Conservation (phyloP, 2,888 invertebrate genomes). For the Philaethria dido region DNA sequence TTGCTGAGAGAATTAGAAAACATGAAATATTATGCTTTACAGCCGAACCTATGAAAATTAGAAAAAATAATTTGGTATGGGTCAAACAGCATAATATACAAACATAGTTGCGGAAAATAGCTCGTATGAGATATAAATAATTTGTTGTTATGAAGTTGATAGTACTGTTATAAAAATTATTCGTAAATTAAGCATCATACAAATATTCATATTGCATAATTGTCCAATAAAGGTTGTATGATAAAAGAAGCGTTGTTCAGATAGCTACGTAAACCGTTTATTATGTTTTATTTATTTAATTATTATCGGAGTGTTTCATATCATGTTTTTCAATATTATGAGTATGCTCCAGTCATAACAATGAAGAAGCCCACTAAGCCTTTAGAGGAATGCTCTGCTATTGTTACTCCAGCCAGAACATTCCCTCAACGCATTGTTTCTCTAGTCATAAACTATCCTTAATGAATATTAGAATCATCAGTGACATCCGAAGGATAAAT, state of each 20-base stretch:
- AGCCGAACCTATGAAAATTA: too few relatives aligned
- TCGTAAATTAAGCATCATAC: not conserved
- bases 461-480: constrained; percentile 18
- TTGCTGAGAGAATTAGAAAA: too few relatives aligned
- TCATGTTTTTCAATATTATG: constrained; percentile 14
- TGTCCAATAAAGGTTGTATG: not conserved
- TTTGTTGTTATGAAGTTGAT: too few relatives aligned
- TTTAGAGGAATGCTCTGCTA: constrained; percentile 15
- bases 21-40: too few relatives aligned
- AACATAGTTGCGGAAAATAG: too few relatives aligned
- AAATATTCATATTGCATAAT: constrained; percentile 3
- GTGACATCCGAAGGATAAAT: not conserved
- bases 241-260: not conserved
- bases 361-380: constrained; percentile 1
- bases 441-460: constrained; percentile 7
- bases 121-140: too few relatives aligned
- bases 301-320: not conserved
- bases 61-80: too few relatives aligned
- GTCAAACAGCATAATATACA: too few relatives aligned
- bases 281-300: not conserved
- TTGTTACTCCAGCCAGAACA: constrained; percentile 5
- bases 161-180: too few relatives aligned
- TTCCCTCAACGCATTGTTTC: constrained; percentile 18
- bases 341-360: constrained; percentile 2
- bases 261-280: not conserved